Base-by-base conservation (phyloP, 2,888 invertebrate species). In the Aproaerema taeniolella region DNA sequence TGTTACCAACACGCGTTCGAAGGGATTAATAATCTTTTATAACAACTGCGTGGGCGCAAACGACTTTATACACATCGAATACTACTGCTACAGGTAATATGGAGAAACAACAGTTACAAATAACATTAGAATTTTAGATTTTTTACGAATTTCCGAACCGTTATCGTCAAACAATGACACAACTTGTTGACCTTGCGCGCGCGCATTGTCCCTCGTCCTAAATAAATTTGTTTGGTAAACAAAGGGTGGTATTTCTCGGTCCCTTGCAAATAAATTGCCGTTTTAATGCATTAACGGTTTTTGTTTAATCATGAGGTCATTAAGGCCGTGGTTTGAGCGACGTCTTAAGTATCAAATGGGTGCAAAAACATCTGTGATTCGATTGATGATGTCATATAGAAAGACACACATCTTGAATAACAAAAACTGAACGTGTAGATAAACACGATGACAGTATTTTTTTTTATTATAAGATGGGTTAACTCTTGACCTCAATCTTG, bases 231-330 rank as follows among this genome's bases (percentile, higher is more conserved):
- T 34, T 34, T 34, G 13, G 10, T 14, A 38, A 46, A 46, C 40
- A 40, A 30, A 28, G 31, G 35, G n/a, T n/a, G n/a, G 20, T 4
- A 20, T 20, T 20, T 20, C 1, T 32, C 11, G 33, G 2, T 29
- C 9, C 11, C 10, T 25, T 25, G 34, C 34, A 25, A 33, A 33
- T 26, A 62, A 52, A 57, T 46, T 41, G 47, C 46, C 42, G 49
- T 58, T 63, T 63, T 4, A 4, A 47, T 51, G 55, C 55, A 64
- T 50, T 61, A 63, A 46, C 56, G 49, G 50, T 58, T 53, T n/a
- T 58, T 57, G 53, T 54, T 52, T 49, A 56, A 55, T 55, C 57
- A 20, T 20, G 20, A 8, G n/a, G n/a, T n/a, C n/a, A n/a, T n/a
- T n/a, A n/a, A n/a, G n/a, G n/a, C n/a, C n/a, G n/a, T n/a, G n/a